Evolutionary conservation across 2,113 vertebrate genomes (phyloP), one percentile per base, ranked within the genome.

Genomic region (Redunca redunca): DNA sequence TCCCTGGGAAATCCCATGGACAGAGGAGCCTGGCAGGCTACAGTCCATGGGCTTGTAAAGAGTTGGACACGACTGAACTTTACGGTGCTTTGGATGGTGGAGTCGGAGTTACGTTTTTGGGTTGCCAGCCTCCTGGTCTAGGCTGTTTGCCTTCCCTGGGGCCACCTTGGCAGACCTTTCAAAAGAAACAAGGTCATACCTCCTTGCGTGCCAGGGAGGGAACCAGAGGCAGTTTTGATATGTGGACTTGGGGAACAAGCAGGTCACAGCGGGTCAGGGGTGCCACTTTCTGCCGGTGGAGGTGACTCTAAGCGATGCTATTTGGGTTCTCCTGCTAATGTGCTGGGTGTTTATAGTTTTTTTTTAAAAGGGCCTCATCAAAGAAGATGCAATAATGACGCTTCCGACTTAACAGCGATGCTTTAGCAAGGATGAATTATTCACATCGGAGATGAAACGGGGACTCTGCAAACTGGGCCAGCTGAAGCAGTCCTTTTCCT

Each of bases 341-440:
- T 1, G 17, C 95, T 86, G 96, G 97, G 90, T 98, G 98, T 98
- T 96, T 82, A 94, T 81, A 90, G 87, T 93, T 46, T 96, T 95
- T 84, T 90, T 71, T 19, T 3, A 12, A 74, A 43, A 43, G 88
- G 40, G 36, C 33, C 77, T 96, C 95, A 98, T 98, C 98, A 98
- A 98, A 98, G 97, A 87, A 97, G 98, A 97, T 40, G 90, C 97
- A 97, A 78, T 98, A 98, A 98, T 97, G 98, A 97, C 95, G 95
- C 97, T 97, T 97, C 97, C 91, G 36, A 96, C 90, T 92, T 94
- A 85, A 95, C 98, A 91, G 28, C 15, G 5, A 21, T 30, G 36
- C 97, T 97, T 98, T 98, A 92, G 93, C 89, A 98, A 40, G 53
- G 8, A 98, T 98, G 92, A 98, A 98, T 99, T 98, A 98, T 98